Conservation (phyloP, 2,113 vertebrate genomes). For the Caranx melampygus region DNA sequence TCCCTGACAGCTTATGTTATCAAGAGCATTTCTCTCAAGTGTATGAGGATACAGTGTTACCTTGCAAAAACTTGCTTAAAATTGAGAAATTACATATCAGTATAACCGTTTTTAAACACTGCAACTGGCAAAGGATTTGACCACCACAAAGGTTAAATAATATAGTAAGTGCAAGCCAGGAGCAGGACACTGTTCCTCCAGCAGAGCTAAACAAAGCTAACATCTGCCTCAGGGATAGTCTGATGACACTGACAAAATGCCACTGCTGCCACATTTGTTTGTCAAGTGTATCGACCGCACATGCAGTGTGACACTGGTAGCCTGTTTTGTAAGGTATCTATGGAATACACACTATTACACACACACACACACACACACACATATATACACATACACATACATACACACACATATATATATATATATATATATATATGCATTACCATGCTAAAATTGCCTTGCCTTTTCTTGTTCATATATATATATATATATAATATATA, state of each 20-base stretch:
- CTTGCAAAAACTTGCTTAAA: conserved; percentile 5
- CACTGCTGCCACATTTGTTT: background rate
- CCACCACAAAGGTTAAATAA: background rate
- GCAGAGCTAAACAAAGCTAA: background rate
- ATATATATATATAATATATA: too few species aligned
- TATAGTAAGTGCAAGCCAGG: background rate
- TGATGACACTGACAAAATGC: background rate
- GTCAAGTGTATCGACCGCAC: background rate
- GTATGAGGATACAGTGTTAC: background rate
- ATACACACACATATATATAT: too few species aligned
- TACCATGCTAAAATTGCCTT: too few species aligned
- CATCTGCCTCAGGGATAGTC: background rate
- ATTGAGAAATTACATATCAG: background rate
- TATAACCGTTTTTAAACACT: background rate
- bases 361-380: too few species aligned
- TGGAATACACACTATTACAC: too few species aligned
- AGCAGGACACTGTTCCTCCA: background rate
- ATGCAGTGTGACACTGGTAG: background rate
- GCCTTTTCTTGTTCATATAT: too few species aligned
- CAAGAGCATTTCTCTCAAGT: conserved; percentile 20
- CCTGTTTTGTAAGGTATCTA: background rate
- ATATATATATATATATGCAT: too few species aligned
- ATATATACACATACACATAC: too few species aligned
- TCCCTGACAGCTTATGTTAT: conserved; percentile 8
- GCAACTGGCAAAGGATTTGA: background rate